These are phyloP conservation scores for Riparia riparia DNA, from an alignment of 2,113 vertebrate species.

Conservation along the genomic window DNA sequence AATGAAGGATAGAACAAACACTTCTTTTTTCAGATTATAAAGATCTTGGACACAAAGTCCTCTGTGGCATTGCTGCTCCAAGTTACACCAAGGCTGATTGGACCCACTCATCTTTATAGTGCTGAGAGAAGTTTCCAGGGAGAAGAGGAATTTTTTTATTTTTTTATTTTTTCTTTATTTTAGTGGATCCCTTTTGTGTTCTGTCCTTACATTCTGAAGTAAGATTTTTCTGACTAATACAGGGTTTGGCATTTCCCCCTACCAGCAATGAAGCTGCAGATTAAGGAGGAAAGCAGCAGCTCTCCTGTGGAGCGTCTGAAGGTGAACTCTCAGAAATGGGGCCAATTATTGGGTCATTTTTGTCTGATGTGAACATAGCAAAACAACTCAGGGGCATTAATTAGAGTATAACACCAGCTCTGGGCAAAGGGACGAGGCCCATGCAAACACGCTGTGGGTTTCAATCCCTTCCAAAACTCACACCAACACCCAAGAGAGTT, in stretches of 20 bases:
- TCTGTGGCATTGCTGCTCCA: background rate
- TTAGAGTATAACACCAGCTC: background rate
- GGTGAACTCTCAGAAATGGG: background rate
- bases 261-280: background rate
- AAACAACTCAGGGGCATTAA: background rate
- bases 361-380: background rate
- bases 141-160: background rate
- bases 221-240: background rate
- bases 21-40: background rate
- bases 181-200: background rate
- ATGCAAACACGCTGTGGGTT: accelerated
- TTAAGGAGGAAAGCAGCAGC: background rate
- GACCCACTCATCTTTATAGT: background rate
- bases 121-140: background rate
- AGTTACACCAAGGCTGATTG: background rate
- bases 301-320: background rate
- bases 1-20: background rate
- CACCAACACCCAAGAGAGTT: background rate
- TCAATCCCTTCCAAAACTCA: background rate
- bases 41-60: background rate
- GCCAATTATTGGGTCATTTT: conserved; percentile 26
- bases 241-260: background rate
- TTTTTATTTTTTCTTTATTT: background rate
- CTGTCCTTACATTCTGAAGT: background rate
- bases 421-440: background rate